Evolutionary conservation across 2,797 vertebrate genomes (phyloP), one percentile per base, ranked within the genome.

Genomic region (Eleutherodactylus coqui): DNA sequence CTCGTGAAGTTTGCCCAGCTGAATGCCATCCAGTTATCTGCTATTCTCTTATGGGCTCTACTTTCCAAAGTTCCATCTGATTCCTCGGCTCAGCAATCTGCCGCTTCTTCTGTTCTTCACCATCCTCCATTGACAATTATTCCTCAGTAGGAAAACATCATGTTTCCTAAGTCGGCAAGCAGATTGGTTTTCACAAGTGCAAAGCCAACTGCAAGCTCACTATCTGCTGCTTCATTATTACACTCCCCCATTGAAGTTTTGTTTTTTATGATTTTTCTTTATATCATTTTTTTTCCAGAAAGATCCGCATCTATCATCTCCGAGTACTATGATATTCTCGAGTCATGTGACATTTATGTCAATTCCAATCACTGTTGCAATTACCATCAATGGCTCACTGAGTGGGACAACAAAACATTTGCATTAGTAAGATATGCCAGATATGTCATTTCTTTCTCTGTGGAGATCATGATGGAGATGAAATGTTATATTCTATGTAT

Each of bases 131-230:
- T 87, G 76, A 79, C 81, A 84, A 84, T 84, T 75, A 79, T 84
- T 84, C 67, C 72, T 84, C 69, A 34, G 24, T 60, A 84, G 77
- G 67, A 87, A 87, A 87, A 87, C 86, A 87, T 84, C 29, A 79
- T 87, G 86, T 87, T 84, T 87, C 76, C 67, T 17, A 69, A 84
- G 82, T 87, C 82, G 67, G 83, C 86, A 75, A 80, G 83, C 86
- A 87, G 86, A 79, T 87, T 84, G 86, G 78, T 53, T 83, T 82
- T 73, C 29, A 60, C 64, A 41, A 78, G 67, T 45, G 24, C 82
- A 27, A 58, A 51, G 86, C 86, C 86, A 87, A 87, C 76, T 64
- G 64, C 75, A 83, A 72, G 51, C 75, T 67, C 67, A 1, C 53
- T 80, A 80, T 69, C 77, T 84, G 86, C 76, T 64, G 32, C 29